Base-by-base conservation (phyloP, 2,797 vertebrate genomes). In the Fistularia tabacaria region DNA sequence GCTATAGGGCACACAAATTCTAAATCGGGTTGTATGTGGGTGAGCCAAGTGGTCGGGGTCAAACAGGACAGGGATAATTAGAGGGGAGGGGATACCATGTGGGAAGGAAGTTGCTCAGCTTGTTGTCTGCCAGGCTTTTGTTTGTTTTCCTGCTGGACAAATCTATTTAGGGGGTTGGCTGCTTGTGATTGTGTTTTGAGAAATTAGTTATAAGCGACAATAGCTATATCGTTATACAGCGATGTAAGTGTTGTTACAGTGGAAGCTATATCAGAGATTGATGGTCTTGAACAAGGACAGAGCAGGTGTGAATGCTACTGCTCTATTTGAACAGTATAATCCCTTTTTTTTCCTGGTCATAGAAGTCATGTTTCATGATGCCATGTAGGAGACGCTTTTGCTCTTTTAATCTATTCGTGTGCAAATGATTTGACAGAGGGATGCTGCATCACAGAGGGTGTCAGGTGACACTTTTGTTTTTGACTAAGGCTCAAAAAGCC, bases 111-210 rank as follows among this genome's bases (percentile, higher is more conserved):
- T 77, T 62, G 81, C 81, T 59, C 42, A 3, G 76, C 67, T 79
- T 85, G 81, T 84, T 82, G 77, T 81, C 73, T 70, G 67, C 76
- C 65, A 65, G 70, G 77, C 76, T 77, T 87, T 86, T 88, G 85
- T 86, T 87, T 84, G 81, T 84, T 83, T 85, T 85, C 80, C 81
- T 86, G 77, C 79, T 10, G 57, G 74, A 71, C 62, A 80, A 77
- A 87, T 82, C 71, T 82, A 60, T 83, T 87, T 77, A 75, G 72
- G 66, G 74, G 71, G 61, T 52, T 46, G 67, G 56, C 65, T 71
- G 67, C 75, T 72, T 51, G 49, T 67, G 73, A 25, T 64, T 67
- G 64, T 63, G 64, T 65, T 38, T 37, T 49, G 68, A 57, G 68
- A 84, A 79, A 85, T 73, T 72, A 71, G 70, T 71, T 49, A 47